Evolutionary conservation across 2,888 invertebrate genomes (phyloP), one percentile per base, ranked within the genome.

Genomic region (Tetranychus truncatus): DNA sequence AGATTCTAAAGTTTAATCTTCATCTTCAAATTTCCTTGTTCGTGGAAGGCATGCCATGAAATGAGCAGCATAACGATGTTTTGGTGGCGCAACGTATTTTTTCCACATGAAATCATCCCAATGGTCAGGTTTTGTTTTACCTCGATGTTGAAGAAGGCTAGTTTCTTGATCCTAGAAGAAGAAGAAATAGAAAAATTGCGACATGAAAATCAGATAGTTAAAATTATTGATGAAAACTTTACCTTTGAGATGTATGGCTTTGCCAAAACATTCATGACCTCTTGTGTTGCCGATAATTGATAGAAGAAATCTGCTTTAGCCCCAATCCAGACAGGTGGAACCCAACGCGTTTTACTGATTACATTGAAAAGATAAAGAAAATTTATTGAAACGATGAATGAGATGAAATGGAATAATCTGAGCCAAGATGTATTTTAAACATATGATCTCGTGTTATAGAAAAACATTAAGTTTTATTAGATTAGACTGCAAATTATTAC

Each of bases 81-180:
- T 69, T 1, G 75, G 24, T 71, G 76, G 76, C 20, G 1, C 67
- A 45, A 75, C 73, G 24, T 69, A 73, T 20, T 67, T 66, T 69
- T 67, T 66, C 69, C 76, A 44, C n/a, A 72, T 45, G 75, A 76
- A 76, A 18, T 76, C 76, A 55, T 76, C 76, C 75, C 75, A 76
- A 73, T 76, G 75, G 44, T 75, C 67, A 6, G 76, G 76, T 6
- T 73, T 72, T 21, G 24, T 67, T 66, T 66, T 67, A n/a, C 73
- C 73, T 9, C 45, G 21, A 11, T 73, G 69, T 45, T 75, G 18
- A n/a, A 76, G 69, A 46, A 75, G 75, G 24, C 21, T 34, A n/a
- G 44, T 66, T 73, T 76, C 76, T 75, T 76, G 76, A 15, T 66
- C 44, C 76, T 76, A 69, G 66, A 66, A 15, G 20, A 66, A 69